Conservation (phyloP, 2,888 invertebrate genomes). For the Thymelicus acteon region DNA sequence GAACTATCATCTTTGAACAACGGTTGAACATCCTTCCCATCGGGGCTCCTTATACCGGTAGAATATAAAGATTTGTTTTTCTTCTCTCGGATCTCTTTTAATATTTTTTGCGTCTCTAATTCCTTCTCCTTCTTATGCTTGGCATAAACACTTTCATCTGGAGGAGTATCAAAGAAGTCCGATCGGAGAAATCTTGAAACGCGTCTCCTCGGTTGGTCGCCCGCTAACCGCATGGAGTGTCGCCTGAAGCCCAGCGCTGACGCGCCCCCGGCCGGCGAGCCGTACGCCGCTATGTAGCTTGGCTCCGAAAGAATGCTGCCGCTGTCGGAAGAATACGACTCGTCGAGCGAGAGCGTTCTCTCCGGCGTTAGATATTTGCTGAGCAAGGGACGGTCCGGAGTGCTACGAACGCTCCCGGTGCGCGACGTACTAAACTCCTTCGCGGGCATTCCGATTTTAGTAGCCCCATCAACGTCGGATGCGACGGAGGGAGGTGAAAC, state of each 20-base stretch:
- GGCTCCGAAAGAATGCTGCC: conserved; percentile 66
- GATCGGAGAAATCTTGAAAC: conserved; percentile 91
- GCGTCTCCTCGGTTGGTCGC: conserved; percentile 83
- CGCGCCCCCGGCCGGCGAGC: conserved; percentile 48
- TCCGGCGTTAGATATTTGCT: conserved; percentile 84
- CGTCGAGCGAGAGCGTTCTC: conserved; percentile 65
- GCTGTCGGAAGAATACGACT: conserved; percentile 62
- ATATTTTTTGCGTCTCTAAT: conserved; percentile 87
- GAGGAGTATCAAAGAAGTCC: conserved; percentile 90
- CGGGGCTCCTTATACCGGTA: conserved; percentile 56
- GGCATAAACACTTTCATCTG: conserved; percentile 87
- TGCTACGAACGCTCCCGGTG: conserved; percentile 57
- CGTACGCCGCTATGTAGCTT: conserved; percentile 73
- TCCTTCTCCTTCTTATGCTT: conserved; percentile 87
- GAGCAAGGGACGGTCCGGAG: conserved; percentile 81
- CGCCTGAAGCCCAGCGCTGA: conserved; percentile 54
- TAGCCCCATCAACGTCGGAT: conserved; percentile 40
- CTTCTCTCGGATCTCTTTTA: conserved; percentile 88
- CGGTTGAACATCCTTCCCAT: conserved; percentile 51
- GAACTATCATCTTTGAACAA: conserved; percentile 56
- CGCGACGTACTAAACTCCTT: conserved; percentile 47
- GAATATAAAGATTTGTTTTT: conserved; percentile 71
- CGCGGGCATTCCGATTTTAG: conserved; percentile 39
- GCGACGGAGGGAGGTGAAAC: conserved; percentile 44
- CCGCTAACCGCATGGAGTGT: conserved; percentile 60